phyloP scores from a whole-genome alignment of 2,797 vertebrate genomes.

The Poeciliopsis presidionis region DNA sequence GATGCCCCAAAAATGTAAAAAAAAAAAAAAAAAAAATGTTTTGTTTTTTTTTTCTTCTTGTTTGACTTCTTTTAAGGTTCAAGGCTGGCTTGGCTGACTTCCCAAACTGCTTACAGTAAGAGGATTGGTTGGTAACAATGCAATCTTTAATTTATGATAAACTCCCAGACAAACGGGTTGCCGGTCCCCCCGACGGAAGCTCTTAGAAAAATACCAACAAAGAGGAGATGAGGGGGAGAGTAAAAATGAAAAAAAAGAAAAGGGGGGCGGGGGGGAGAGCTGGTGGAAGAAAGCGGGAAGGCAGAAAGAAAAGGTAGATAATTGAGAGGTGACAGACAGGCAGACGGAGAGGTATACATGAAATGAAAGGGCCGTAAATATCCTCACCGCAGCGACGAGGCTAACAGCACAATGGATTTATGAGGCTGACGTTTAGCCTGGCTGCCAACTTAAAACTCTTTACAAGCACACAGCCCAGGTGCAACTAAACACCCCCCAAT shows the following conservation, averaged over 20 bases:
- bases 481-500: constrained; percentile 44
- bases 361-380: constrained; percentile 67
- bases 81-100: constrained; percentile 73
- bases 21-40: constrained; percentile 5
- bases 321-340: constrained; percentile 65
- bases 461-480: constrained; percentile 40
- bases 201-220: constrained; percentile 62
- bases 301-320: constrained; percentile 50
- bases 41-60: constrained; percentile 41
- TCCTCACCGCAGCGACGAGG: constrained; percentile 44
- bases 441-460: constrained; percentile 62
- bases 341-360: constrained; percentile 37
- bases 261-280: constrained; percentile 8
- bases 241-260: constrained; percentile 16
- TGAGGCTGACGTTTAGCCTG: constrained; percentile 60
- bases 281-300: constrained; percentile 31
- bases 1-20: constrained; percentile 17
- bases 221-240: constrained; percentile 56
- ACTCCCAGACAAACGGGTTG: constrained; percentile 72
- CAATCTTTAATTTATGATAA: constrained; percentile 86
- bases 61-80: constrained; percentile 74
- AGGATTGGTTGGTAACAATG: constrained; percentile 86
- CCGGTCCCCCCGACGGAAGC: constrained; percentile 59
- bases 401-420: constrained; percentile 62
- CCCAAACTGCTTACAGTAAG: constrained; percentile 84